Conservation (phyloP, 1,140 invertebrate genomes). For the Wiebesia pumilae region DNA sequence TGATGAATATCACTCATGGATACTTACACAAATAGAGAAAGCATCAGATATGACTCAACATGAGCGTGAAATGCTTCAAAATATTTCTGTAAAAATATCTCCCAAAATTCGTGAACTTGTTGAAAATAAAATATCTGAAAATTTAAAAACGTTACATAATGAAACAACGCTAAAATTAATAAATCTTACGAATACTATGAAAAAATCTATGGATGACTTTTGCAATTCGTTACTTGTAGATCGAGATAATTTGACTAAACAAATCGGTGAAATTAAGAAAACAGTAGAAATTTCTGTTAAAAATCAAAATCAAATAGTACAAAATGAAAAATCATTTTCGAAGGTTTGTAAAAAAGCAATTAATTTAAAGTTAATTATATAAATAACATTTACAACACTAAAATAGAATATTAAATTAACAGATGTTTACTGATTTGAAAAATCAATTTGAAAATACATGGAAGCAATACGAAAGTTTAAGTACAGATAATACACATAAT, state of each 20-base stretch:
- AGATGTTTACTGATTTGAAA: constrained; percentile 52
- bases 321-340: constrained; percentile 56
- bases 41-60: constrained; percentile 56
- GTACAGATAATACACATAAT: constrained; percentile 54
- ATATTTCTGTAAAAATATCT: constrained; percentile 58
- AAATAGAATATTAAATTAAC: constrained; percentile 9
- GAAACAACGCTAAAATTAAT: constrained; percentile 61
- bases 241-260: constrained; percentile 57
- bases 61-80: constrained; percentile 57
- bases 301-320: constrained; percentile 57
- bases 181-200: constrained; percentile 55
- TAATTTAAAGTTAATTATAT: constrained; percentile 26
- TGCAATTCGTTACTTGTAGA: constrained; percentile 57
- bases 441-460: constrained; percentile 58
- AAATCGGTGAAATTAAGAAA: constrained; percentile 57
- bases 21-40: constrained; percentile 58
- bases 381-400: not conserved
- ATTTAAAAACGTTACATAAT: constrained; percentile 59
- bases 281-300: constrained; percentile 55
- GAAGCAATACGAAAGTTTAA: constrained; percentile 57
- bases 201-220: constrained; percentile 61
- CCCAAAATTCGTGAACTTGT: constrained; percentile 61
- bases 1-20: constrained; percentile 61
- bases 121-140: constrained; percentile 62
- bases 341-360: constrained; percentile 57